Evolutionary conservation across 1,140 invertebrate species (phyloP).

Genomic region (Rhopalosiphum maidis): DNA sequence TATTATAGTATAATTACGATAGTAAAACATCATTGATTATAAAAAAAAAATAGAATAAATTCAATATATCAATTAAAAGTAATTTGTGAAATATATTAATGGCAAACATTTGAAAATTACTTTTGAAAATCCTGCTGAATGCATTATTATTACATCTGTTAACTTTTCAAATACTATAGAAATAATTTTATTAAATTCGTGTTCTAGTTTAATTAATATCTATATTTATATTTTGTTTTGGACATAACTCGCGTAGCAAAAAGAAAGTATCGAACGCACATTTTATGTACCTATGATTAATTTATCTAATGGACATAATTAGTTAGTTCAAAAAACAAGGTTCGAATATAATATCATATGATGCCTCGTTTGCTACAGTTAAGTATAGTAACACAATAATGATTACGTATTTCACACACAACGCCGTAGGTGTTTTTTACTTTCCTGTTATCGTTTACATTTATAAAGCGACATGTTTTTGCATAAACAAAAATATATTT

Average conservation of each 20-base stretch:
- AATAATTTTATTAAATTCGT: not conserved
- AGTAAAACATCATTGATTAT: not conserved
- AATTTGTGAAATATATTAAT: not conserved
- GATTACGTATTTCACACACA: not conserved
- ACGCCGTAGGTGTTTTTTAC: not conserved
- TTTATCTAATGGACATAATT: not conserved
- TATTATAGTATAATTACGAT: not conserved
- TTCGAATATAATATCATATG: too few relatives aligned
- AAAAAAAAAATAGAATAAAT: not conserved
- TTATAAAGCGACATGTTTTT: not conserved
- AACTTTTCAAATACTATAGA: too few relatives aligned
- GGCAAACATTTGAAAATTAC: not conserved
- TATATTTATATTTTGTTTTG: not conserved
- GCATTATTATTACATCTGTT: too few relatives aligned
- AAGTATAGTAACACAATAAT: not conserved
- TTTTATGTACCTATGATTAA: not conserved
- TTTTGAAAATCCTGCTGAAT: not conserved
- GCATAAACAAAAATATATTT: not conserved
- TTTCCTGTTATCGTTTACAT: not conserved
- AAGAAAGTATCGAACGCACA: not conserved
- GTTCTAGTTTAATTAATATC: not conserved
- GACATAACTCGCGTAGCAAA: not conserved
- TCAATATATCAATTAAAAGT: not conserved
- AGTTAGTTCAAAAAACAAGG: not conserved
- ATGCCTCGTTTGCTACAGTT: not conserved